A percentile compares a stretch with the other conserved stretches of the same genome.
Conservation (phyloP, 2,888 invertebrate species). For the Apomyelois bistriatella region DNA sequence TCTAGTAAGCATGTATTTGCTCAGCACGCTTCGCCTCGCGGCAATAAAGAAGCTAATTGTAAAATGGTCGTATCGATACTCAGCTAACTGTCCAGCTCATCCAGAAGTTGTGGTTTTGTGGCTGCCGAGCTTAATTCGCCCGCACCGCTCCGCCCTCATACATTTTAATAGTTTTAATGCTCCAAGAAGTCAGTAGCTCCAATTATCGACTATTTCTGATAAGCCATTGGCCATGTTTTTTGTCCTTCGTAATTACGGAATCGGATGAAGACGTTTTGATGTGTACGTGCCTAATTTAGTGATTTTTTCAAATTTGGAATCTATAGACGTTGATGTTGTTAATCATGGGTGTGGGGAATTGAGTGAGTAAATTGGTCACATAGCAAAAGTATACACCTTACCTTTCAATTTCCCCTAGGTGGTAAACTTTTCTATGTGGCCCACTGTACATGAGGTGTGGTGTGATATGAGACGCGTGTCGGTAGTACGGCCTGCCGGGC, state of each 20-base stretch:
- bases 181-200: conserved; percentile 43
- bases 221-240: conserved; percentile 32
- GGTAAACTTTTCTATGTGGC: no score
- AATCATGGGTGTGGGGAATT: conserved; percentile 5
- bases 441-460: conserved; percentile 4
- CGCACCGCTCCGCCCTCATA: conserved; percentile 55
- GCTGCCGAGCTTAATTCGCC: conserved; percentile 59
- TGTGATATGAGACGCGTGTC: conserved; percentile 7
- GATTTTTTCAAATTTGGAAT: conserved; percentile 17
- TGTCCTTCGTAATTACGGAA: conserved; percentile 31
- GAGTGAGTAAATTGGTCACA: no score
- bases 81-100: conserved; percentile 54
- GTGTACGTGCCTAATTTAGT: conserved; percentile 36
- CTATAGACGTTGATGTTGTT: neutral
- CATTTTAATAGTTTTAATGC: conserved; percentile 73
- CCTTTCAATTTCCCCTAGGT: no score
- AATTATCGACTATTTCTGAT: conserved; percentile 35
- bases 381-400: no score
- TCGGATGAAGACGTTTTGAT: conserved; percentile 41
- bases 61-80: conserved; percentile 47
- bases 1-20: no score
- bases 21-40: neutral
- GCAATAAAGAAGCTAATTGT: conserved; percentile 40
- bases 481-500: conserved; percentile 29
- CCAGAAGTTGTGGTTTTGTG: conserved; percentile 75